Base-by-base conservation (phyloP, 2,113 vertebrate species). In the Eretmochelys imbricata region DNA sequence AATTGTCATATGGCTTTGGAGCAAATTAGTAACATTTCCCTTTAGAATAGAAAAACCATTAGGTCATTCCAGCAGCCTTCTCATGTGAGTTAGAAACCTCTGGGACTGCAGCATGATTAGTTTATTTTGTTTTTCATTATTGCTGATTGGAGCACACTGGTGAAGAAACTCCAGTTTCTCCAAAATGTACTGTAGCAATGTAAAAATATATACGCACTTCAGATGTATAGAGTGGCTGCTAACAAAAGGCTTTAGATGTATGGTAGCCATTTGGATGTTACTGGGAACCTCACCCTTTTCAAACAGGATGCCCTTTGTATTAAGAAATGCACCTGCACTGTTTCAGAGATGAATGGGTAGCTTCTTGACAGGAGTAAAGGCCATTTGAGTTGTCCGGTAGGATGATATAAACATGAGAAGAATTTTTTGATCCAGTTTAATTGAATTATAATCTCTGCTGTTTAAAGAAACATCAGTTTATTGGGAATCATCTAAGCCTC, bases 31-130 rank as follows among this genome's bases (percentile, higher is more conserved):
- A 69, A 54, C 38, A 31, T 93, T 96, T 93, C 78, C 50, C 93
- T 95, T 96, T 91, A 91, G 96, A 95, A 96, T 51, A 87, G 38
- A 89, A 95, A 95, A 96, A 79, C 1, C 53, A 91, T 93, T 94
- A 91, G 27, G 24, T 8, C 62, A 84, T 96, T 96, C 96, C 91
- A 91, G n/a, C 49, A 89, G 86, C 57, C 57, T 93, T 97, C 92
- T 90, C 55, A 62, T 48, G 50, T 65, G 79, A 1, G 0, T 72
- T 89, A 87, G 88, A 85, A 94, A 94, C 54, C 51, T 75, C 86
- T 55, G 75, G 55, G 79, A 92, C 38, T 57, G 29, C 57, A 82
- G 13, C 1, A 20, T 38, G 82, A 94, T 96, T 96, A 93, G 24
- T 14, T 53, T 80, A 38, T 83, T 94, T 92, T 75, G 24, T 1